These are phyloP conservation scores for Scolopax rusticola DNA, from an alignment of 2,797 vertebrate genomes.

Conservation along the genomic window DNA sequence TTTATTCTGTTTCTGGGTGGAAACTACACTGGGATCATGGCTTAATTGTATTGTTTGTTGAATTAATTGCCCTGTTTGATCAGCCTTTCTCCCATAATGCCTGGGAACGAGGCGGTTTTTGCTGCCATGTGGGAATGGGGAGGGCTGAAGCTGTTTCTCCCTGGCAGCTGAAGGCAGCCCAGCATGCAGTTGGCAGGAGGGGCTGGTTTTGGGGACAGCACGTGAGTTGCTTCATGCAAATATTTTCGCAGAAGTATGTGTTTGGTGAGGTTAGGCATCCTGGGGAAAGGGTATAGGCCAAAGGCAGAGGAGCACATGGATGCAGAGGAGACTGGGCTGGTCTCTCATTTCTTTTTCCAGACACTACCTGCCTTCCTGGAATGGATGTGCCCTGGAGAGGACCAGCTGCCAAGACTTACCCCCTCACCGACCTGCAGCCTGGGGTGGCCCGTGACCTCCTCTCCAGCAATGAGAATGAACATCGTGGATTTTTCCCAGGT, in stretches of 20 bases:
- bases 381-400: accelerated
- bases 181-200: not conserved
- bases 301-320: not conserved
- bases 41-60: constrained; percentile 81
- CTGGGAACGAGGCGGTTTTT: constrained; percentile 61
- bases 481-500: not conserved
- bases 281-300: not conserved
- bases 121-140: constrained; percentile 35
- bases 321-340: not conserved
- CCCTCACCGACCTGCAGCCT: accelerated
- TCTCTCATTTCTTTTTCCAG: not conserved
- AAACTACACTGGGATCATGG: constrained; percentile 74
- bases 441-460: not conserved
- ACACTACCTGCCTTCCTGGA: not conserved
- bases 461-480: accelerated
- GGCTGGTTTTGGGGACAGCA: not conserved
- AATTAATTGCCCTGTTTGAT: constrained; percentile 85
- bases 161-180: constrained; percentile 20
- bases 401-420: not conserved
- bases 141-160: not conserved
- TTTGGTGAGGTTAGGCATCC: not conserved
- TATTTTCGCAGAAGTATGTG: too few relatives aligned
- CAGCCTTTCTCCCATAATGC: constrained; percentile 58
- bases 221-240: accelerated
- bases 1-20: constrained; percentile 77